Percentiles rank a stretch among this genome's conserved stretches.
phyloP scores from a whole-genome alignment of 2,797 vertebrate genomes.

The Propithecus deckenii region DNA sequence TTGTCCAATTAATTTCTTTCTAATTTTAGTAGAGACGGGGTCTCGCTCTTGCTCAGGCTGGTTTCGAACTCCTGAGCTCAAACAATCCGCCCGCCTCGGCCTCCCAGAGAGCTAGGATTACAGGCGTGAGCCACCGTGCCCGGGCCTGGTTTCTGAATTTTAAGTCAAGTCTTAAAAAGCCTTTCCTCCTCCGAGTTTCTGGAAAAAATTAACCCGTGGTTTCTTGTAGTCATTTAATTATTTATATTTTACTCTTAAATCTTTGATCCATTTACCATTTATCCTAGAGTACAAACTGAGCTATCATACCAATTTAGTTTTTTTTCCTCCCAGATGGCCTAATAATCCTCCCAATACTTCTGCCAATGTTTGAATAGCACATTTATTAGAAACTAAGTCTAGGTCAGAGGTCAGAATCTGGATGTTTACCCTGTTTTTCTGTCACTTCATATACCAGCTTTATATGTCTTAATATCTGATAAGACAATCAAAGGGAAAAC shows the following conservation, averaged over 20 bases:
- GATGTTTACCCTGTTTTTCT: neutral
- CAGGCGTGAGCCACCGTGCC: no score
- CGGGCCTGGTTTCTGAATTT: neutral
- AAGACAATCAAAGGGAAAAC: constrained; percentile 42
- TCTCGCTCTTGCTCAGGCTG: no score
- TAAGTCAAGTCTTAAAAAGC: neutral
- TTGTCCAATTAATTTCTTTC: no score
- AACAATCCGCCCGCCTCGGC: no score
- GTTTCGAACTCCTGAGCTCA: no score
- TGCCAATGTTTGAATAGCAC: neutral
- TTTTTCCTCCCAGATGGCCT: neutral
- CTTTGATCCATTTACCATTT: neutral
- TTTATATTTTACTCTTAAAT: constrained; percentile 10
- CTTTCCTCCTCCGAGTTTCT: neutral
- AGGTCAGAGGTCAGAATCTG: neutral
- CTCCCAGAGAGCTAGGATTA: no score
- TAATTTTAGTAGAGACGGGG: no score
- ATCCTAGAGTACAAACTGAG: neutral
- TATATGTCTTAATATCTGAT: neutral
- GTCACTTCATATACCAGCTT: neutral
- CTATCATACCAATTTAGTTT: neutral
- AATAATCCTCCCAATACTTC: neutral
- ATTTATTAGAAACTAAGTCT: constrained; percentile 18
- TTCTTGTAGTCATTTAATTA: neutral
- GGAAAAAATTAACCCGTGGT: neutral